Conservation (phyloP, 2,888 invertebrate species). For the Glaucopsyche alexis region DNA sequence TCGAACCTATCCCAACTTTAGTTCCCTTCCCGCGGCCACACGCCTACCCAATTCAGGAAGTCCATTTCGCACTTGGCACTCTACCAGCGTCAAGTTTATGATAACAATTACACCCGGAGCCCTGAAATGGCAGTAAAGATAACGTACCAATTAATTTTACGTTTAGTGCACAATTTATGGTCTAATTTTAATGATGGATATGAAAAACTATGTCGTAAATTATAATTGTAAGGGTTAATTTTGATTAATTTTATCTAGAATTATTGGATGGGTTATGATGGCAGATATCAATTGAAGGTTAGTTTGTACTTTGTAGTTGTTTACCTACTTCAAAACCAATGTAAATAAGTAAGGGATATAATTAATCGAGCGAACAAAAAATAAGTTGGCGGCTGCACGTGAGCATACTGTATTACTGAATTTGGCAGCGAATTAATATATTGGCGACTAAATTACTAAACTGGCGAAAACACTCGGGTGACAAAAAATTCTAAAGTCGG, state of each 20-base stretch:
- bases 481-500: no score
- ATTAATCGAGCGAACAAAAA: no score
- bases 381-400: no score
- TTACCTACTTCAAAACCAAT: no score
- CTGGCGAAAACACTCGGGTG: no score
- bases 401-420: no score
- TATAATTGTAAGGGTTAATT: background rate
- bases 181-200: background rate
- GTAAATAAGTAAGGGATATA: no score
- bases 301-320: background rate
- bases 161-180: background rate
- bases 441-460: no score
- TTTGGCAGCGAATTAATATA: no score
- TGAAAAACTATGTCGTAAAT: background rate
- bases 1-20: conserved; percentile 1
- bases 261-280: background rate
- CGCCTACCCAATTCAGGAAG: background rate
- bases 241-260: background rate
- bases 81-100: conserved; percentile 10
- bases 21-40: background rate
- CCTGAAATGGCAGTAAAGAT: conserved; percentile 21
- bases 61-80: conserved; percentile 14
- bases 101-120: conserved; percentile 19
- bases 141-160: background rate
- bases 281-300: background rate